Evolutionary conservation across 2,888 invertebrate species (phyloP).

Genomic region (Phaonia tiefii): DNA sequence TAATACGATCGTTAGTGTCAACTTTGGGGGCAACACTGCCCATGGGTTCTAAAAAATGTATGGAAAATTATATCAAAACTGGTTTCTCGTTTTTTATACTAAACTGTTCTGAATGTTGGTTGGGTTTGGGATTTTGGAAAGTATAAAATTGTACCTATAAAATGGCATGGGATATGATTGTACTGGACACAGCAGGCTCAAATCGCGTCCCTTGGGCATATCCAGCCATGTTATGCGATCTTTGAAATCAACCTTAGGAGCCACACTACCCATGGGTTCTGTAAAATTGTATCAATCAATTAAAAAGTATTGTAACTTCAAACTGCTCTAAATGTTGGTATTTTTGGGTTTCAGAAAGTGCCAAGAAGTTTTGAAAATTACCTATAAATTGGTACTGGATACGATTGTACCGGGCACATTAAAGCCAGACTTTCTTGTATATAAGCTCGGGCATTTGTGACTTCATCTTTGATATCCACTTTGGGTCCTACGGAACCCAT

Average conservation of each 20-base stretch:
- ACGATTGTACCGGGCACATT: slow-evolving; percentile 85
- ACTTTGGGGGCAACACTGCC: slow-evolving; percentile 86
- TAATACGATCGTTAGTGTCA: slow-evolving; percentile 84
- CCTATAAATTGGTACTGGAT: slow-evolving; percentile 71
- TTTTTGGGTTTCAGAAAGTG: not conserved
- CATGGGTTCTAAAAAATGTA: slow-evolving; percentile 83
- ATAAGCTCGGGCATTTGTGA: slow-evolving; percentile 82
- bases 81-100: not conserved
- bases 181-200: slow-evolving; percentile 88
- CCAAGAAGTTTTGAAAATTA: slow-evolving; percentile 43
- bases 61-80: slow-evolving; percentile 29
- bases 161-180: slow-evolving; percentile 88
- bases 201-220: slow-evolving; percentile 79
- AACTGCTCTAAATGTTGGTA: slow-evolving; percentile 48
- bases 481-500: slow-evolving; percentile 83
- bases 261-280: slow-evolving; percentile 87
- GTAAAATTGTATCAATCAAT: slow-evolving; percentile 63
- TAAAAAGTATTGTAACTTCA: not conserved
- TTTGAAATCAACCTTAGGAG: slow-evolving; percentile 85
- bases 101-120: slow-evolving; percentile 4
- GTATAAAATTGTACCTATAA: slow-evolving; percentile 79
- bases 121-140: too few species aligned
- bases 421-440: slow-evolving; percentile 83
- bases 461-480: slow-evolving; percentile 86
- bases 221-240: slow-evolving; percentile 84